Base-by-base conservation (phyloP, 2,888 invertebrate species). In the Tridacna gigas region DNA sequence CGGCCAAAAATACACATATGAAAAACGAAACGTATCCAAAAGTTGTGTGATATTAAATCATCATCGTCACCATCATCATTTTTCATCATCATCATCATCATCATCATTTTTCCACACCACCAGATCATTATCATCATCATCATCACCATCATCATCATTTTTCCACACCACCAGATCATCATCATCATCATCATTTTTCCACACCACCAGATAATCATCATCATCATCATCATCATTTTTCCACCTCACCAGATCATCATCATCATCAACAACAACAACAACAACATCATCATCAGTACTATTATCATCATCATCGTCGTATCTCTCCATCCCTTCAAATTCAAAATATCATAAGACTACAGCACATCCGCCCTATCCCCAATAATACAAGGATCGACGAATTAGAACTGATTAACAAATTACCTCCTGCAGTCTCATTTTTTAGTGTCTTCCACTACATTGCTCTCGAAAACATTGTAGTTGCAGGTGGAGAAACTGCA, bases 61-160 rank as follows among this genome's bases (percentile, higher is more conserved):
- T 13, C 63, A 63, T 63, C 22, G n/a, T 63, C 63, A 63, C n/a
- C 63, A n/a, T n/a, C n/a, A n/a, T n/a, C n/a, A n/a, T n/a, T n/a
- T n/a, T n/a, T n/a, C n/a, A n/a, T n/a, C n/a, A 63, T 63, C 63
- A 63, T 63, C 63, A 63, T 63, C 63, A 63, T 63, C 63, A 63
- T 63, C 63, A 63, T 63, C 63, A 63, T 63, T 22, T 15, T 63
- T 22, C 13, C n/a, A 13, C 13, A 15, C 63, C 13, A 15, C 63
- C 13, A 15, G 15, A 63, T 63, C 63, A 63, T 63, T 22, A 63
- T 63, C 63, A 63, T 18, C 22, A 63, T 63, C 63, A 63, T 63
- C 63, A 63, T 63, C 63, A 63, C n/a, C 63, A 63, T 63, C 63
- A 63, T n/a, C 22, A 63, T n/a, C 63, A 63, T 63, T 22, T 15